phyloP scores from a whole-genome alignment of 2,888 invertebrate genomes.

The Zootermopsis nevadensis region DNA sequence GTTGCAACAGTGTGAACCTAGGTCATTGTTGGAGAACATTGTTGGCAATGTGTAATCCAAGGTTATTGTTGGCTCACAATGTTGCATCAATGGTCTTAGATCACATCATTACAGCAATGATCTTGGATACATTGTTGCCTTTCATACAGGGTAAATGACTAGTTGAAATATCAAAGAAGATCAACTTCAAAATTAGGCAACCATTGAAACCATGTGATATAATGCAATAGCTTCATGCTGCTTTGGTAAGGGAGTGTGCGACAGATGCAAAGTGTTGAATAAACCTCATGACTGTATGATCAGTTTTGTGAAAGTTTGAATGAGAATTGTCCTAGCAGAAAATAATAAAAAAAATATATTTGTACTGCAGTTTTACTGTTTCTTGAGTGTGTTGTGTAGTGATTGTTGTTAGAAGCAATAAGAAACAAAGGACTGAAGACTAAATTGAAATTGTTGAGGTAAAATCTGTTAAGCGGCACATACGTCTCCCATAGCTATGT shows the following conservation, averaged over 20 bases:
- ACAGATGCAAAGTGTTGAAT: background rate
- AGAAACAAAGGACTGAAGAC: constrained; percentile 17
- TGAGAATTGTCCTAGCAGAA: background rate
- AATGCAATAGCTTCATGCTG: background rate
- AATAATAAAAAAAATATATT: background rate
- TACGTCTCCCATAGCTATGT: background rate
- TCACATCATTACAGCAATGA: no score
- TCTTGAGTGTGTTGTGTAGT: background rate
- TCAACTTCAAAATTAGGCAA: no score
- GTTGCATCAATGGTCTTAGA: no score
- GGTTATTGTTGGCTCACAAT: no score
- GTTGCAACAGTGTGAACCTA: no score
- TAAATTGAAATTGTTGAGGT: background rate
- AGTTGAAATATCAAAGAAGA: no score
- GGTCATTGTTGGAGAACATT: no score
- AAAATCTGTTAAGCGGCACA: background rate
- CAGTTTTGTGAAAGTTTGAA: background rate
- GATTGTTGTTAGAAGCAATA: constrained; percentile 11
- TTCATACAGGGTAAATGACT: no score
- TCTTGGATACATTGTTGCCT: no score
- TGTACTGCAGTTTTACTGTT: background rate
- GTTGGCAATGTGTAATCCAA: no score
- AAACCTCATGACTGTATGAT: background rate
- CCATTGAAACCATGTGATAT: no score
- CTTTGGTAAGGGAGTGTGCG: background rate